Evolutionary conservation across 2,113 vertebrate genomes (phyloP), one percentile per base, ranked within the genome.

Genomic region (Laterallus jamaicensis): DNA sequence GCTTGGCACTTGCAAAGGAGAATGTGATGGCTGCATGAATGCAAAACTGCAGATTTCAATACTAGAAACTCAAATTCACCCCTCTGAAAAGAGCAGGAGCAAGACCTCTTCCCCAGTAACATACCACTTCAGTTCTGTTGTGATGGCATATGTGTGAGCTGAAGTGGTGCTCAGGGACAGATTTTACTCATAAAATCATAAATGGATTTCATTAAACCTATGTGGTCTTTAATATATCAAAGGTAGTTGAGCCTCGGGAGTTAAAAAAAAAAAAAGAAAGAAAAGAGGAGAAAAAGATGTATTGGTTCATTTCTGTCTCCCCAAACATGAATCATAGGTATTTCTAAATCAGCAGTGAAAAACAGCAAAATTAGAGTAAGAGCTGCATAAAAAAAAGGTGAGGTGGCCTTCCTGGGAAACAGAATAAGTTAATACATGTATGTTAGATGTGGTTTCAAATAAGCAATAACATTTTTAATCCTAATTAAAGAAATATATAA

Each of bases 121-220:
- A 7, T 47, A 47, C 69, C 85, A 31, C 68, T 94, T 83, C 42
- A n/a, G 71, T 49, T 96, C 80, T 88, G 26, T 83, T 62, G 80
- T 67, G 79, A 56, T 83, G 90, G 79, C 93, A 85, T 86, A 28
- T 55, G 44, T 82, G 66, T 39, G 66, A 86, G 66, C 25, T 47
- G 79, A 95, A 96, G 77, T 86, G 70, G 74, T 73, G 86, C 69
- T 88, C 49, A 82, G 92, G 86, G 93, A 94, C 86, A 92, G 74
- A 91, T 94, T 92, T 83, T 87, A 81, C 93, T 93, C 76, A 75
- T 93, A 90, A 94, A 95, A 86, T 94, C 94, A 94, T 96, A 96
- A 95, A 95, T 90, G 82, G 82, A 67, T 96, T 95, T 97, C 92
- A 96, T 95, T 96, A 94, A 76, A 81, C 62, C 62, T 92, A 35